Evolutionary conservation across 2,113 vertebrate species (phyloP).

Genomic region (Marcusenius ussheri): DNA sequence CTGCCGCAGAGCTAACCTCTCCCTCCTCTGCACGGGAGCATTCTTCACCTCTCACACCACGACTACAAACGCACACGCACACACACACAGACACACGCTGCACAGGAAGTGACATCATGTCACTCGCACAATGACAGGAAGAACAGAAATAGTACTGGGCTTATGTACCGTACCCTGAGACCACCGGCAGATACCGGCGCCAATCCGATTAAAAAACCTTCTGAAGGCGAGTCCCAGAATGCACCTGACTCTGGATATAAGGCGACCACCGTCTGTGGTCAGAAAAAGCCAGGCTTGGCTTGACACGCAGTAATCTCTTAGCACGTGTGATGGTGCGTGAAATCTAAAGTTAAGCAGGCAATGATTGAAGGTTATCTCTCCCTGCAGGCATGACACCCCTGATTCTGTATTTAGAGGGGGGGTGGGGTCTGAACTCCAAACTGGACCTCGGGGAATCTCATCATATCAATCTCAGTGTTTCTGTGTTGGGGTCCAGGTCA

Average conservation of each 20-base stretch:
- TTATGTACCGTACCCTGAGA: neutral
- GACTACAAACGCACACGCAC: neutral
- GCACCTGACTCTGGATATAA: neutral
- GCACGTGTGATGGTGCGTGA: neutral
- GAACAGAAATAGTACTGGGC: neutral
- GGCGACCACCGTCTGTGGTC: neutral
- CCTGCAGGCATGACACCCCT: neutral
- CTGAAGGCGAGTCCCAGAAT: neutral
- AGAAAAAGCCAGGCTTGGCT: neutral
- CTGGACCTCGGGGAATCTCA: neutral
- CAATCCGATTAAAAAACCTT: neutral
- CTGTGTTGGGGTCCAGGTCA: conserved; percentile 2
- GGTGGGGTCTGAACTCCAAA: neutral
- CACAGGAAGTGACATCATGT: conserved; percentile 1
- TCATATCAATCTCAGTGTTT: neutral
- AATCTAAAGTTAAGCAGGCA: neutral
- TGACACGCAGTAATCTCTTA: neutral
- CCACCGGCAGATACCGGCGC: neutral
- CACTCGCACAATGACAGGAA: neutral
- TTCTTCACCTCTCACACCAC: conserved; percentile 16
- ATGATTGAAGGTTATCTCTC: conserved; percentile 5
- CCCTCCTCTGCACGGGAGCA: neutral
- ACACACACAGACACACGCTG: neutral
- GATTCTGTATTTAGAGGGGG: neutral
- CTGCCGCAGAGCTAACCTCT: conserved; percentile 10